A percentile compares a stretch with the other conserved stretches of the same genome.
Evolutionary conservation across 2,888 invertebrate genomes (phyloP).

Genomic region (Agrypnus murinus): DNA sequence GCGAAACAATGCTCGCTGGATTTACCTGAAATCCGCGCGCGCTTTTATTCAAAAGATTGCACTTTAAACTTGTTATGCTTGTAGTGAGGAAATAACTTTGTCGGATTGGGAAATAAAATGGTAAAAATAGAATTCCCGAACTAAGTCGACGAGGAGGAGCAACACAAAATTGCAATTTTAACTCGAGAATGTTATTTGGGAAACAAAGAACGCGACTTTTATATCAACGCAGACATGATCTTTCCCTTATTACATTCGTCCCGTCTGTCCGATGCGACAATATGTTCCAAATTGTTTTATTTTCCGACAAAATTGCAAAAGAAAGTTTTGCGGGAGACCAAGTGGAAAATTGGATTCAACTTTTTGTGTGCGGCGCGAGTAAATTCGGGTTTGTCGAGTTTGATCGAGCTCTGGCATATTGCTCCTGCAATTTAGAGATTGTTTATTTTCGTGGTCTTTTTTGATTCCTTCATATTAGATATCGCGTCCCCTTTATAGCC

Average conservation of each 20-base stretch:
- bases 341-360: slow-evolving; percentile 69
- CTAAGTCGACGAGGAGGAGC: slow-evolving; percentile 25
- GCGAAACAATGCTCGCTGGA: slow-evolving; percentile 57
- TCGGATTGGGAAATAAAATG: slow-evolving; percentile 51
- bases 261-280: slow-evolving; percentile 63
- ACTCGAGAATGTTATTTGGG: slow-evolving; percentile 48
- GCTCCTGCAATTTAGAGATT: slow-evolving; percentile 51
- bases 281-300: slow-evolving; percentile 68
- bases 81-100: slow-evolving; percentile 49
- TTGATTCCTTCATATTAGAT: slow-evolving; percentile 49
- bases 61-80: slow-evolving; percentile 58
- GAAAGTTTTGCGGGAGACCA: slow-evolving; percentile 67
- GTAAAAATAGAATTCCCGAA: slow-evolving; percentile 39
- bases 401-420: slow-evolving; percentile 51
- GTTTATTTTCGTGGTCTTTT: slow-evolving; percentile 51
- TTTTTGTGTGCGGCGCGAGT: slow-evolving; percentile 60
- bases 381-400: slow-evolving; percentile 52
- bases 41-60: slow-evolving; percentile 59
- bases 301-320: slow-evolving; percentile 65
- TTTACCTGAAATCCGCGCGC: slow-evolving; percentile 56
- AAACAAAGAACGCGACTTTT: slow-evolving; percentile 51
- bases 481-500: slow-evolving; percentile 44
- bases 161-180: slow-evolving; percentile 54
- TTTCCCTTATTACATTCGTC: slow-evolving; percentile 56
- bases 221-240: slow-evolving; percentile 56